phyloP scores from a whole-genome alignment of 1,140 invertebrate genomes.

The Bemisia tabaci region DNA sequence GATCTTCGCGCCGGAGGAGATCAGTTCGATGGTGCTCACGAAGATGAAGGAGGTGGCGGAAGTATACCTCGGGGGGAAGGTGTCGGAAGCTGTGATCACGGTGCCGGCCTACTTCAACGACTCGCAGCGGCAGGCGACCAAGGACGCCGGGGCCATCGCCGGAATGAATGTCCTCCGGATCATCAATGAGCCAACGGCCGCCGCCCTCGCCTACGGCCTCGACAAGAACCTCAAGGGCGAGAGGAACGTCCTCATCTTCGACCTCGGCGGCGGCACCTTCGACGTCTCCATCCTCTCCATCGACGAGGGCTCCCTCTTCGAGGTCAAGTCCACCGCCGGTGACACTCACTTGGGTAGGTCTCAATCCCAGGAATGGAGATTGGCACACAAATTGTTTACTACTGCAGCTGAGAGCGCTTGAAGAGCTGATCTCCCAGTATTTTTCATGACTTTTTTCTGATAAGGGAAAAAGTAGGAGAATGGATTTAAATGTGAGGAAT shows the following conservation, averaged over 20 bases:
- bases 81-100: constrained; percentile 50
- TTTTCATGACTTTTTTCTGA: too few relatives aligned
- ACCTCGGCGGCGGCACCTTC: constrained; percentile 60
- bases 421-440: too few relatives aligned
- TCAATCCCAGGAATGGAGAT: too few relatives aligned
- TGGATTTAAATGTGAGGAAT: too few relatives aligned
- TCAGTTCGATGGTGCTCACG: constrained; percentile 68
- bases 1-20: constrained; percentile 58
- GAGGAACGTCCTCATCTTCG: constrained; percentile 59
- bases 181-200: constrained; percentile 67
- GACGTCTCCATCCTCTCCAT: constrained; percentile 81
- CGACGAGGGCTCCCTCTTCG: constrained; percentile 64
- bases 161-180: constrained; percentile 71
- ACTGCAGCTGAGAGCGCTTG: too few relatives aligned
- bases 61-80: constrained; percentile 37
- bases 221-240: constrained; percentile 63
- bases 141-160: constrained; percentile 61
- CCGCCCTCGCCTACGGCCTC: constrained; percentile 68
- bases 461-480: too few relatives aligned
- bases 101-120: constrained; percentile 62
- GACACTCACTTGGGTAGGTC: constrained; percentile 61
- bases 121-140: constrained; percentile 49
- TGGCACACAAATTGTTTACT: too few relatives aligned
- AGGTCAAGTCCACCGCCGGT: constrained; percentile 65
- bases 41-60: constrained; percentile 62